A percentile compares a stretch with the other conserved stretches of the same genome.
Evolutionary conservation across 2,113 vertebrate genomes (phyloP).

Genomic region (Nycticebus coucang): DNA sequence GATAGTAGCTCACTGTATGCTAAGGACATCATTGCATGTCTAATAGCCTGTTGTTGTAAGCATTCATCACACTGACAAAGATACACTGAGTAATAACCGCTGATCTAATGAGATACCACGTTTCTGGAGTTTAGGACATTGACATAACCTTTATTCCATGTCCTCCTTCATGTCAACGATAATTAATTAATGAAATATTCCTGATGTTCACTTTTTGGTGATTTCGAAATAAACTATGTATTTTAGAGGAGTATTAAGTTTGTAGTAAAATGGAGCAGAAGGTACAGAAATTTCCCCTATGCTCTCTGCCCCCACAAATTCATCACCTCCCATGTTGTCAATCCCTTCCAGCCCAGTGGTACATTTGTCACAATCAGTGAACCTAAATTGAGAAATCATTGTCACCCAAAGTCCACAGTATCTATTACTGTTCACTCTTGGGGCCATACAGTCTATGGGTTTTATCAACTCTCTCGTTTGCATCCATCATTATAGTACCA

Average conservation of each 20-base stretch:
- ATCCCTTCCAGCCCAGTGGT: not conserved
- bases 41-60: not conserved
- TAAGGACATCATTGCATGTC: not conserved
- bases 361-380: not conserved
- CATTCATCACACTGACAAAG: not conserved
- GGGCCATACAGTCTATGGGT: not conserved
- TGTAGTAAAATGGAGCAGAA: not conserved
- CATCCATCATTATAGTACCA: not conserved
- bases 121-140: not conserved
- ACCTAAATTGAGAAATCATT: not conserved
- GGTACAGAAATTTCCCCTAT: not conserved
- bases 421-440: not conserved
- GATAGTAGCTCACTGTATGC: not conserved
- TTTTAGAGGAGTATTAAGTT: not conserved
- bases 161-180: not conserved
- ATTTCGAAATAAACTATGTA: not conserved
- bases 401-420: not conserved
- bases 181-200: not conserved
- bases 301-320: accelerated
- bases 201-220: not conserved
- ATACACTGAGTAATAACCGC: not conserved
- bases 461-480: not conserved
- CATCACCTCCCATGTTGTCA: not conserved
- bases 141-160: not conserved
- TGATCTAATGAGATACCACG: not conserved